These are phyloP conservation scores for Equus quagga DNA, from an alignment of 2,113 vertebrate species.

Conservation along the genomic window DNA sequence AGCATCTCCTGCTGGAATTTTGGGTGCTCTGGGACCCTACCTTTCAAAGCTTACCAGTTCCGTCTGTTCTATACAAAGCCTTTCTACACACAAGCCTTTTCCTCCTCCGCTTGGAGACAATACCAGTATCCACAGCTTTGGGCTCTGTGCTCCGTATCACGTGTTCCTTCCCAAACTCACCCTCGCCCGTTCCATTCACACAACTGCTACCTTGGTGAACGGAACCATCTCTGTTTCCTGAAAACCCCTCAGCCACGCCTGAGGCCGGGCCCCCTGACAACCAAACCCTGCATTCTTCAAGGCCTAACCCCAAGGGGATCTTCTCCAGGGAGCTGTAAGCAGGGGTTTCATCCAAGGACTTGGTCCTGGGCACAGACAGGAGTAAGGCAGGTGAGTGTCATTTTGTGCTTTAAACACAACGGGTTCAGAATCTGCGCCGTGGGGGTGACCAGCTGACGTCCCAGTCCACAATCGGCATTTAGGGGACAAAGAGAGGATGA, in stretches of 20 bases:
- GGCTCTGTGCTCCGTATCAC: neutral
- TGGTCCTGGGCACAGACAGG: accelerated
- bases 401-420: neutral
- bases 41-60: neutral
- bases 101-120: neutral
- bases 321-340: neutral
- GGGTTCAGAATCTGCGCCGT: neutral
- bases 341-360: neutral
- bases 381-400: neutral
- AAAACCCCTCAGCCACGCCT: neutral
- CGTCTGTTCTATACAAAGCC: no score
- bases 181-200: neutral
- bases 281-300: neutral
- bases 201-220: neutral
- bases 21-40: neutral
- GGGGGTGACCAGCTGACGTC: neutral
- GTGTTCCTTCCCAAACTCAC: neutral
- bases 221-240: neutral
- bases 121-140: accelerated
- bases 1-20: neutral
- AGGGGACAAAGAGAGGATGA: neutral
- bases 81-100: no score
- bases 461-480: neutral
- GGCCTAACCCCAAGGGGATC: neutral
- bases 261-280: no score